Base-by-base conservation (phyloP, 92 coral and sea anemone species). In the Porites divaricata region DNA sequence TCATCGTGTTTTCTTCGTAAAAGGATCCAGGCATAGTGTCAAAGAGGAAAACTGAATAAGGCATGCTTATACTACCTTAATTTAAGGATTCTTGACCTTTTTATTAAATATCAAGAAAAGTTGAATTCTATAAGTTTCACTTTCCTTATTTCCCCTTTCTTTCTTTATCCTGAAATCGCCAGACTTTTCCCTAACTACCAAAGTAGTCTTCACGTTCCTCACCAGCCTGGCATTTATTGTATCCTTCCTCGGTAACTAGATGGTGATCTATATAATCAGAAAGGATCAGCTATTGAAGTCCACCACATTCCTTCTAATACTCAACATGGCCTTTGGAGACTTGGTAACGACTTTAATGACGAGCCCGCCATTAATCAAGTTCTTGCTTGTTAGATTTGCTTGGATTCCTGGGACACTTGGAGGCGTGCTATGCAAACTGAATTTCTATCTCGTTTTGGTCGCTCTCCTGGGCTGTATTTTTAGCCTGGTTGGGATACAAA, bases 311-410 rank as follows among this genome's bases (percentile, higher is more conserved):
- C 78, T 80, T 48, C 67, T 87, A 11, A 87, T 87, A n/a, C 69
- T 87, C 24, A 87, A 87, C 81, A 79, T 87, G 90, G 90, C 90
- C 61, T 87, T 52, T 62, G 90, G 57, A 21, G 89, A 86, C 52
- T 24, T 78, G 59, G 17, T 86, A 13, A 76, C 75, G 6, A 72
- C 80, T 0, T 16, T n/a, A 8, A 1, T 64, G 28, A 22, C 69
- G 69, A 11, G 54, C 7, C 62, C 69, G 1, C 25, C 9, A 14
- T 23, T 51, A 23, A 67, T 76, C 26, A 85, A 6, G 6, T 41
- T 45, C 51, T n/a, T 76, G 23, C 9, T 22, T 16, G 10, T 24
- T 16, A 21, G 61, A 20, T 52, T 22, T 4, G 83, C 17, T 26
- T 85, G 88, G 88, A 3, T 49, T 15, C 26, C 24, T 15, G 84